Percentiles rank a stretch among this genome's conserved stretches.
Evolutionary conservation across 1,140 invertebrate genomes (phyloP).

Genomic region (Zophobas atratus): DNA sequence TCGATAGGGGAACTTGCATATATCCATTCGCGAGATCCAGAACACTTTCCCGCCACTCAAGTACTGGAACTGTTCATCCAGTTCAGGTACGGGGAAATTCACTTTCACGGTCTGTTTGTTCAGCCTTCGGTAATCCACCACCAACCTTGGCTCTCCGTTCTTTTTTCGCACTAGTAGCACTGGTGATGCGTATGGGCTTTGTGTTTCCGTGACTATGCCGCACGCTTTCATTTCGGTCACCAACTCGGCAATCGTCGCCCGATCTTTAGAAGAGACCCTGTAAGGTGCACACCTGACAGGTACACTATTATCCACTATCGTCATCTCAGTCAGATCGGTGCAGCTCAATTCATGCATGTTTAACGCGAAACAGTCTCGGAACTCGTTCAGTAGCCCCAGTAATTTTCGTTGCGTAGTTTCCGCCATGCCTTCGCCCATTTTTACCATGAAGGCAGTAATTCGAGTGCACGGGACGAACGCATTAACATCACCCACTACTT

Average conservation of each 20-base stretch:
- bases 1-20: no score
- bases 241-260: background rate
- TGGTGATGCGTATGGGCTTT: slow-evolving; percentile 3
- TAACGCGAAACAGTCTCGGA: slow-evolving; percentile 12
- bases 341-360: slow-evolving; percentile 12
- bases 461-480: no score
- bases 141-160: slow-evolving; percentile 32
- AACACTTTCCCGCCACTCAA: slow-evolving; percentile 7
- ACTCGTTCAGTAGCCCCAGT: no score
- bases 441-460: no score
- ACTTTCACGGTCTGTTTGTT: slow-evolving; percentile 21
- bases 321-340: background rate
- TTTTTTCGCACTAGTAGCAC: background rate
- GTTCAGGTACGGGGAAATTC: slow-evolving; percentile 15
- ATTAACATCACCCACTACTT: no score
- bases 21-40: slow-evolving; percentile 36
- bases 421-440: no score
- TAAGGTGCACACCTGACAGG: slow-evolving; percentile 10
- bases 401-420: no score
- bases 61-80: slow-evolving; percentile 44
- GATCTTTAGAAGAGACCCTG: background rate
- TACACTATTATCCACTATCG: background rate
- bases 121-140: slow-evolving; percentile 43
- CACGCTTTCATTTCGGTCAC: slow-evolving; percentile 3
- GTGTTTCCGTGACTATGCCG: slow-evolving; percentile 19